These are phyloP conservation scores for Aplysia californica DNA, from an alignment of 1,140 invertebrate genomes.

Conservation along the genomic window DNA sequence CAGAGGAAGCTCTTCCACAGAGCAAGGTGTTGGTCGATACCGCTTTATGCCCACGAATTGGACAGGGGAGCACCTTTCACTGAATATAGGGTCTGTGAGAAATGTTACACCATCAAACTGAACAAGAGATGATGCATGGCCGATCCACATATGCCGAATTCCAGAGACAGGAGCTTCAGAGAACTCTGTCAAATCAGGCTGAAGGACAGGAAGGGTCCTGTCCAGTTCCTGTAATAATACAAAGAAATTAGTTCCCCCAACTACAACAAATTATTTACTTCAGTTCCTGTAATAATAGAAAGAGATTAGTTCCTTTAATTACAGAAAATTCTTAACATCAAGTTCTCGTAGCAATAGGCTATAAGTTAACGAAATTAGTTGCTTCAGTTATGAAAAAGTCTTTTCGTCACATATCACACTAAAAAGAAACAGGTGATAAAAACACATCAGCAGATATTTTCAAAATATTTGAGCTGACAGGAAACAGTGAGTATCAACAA, in stretches of 20 bases:
- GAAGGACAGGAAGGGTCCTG: neutral
- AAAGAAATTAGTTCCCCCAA: neutral
- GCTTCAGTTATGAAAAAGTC: neutral
- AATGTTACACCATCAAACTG: constrained; percentile 67
- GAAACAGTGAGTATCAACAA: too few species aligned
- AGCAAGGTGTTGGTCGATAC: constrained; percentile 67
- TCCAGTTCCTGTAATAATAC: neutral
- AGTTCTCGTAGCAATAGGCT: neutral
- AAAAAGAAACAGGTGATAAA: too few species aligned
- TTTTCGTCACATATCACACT: too few species aligned
- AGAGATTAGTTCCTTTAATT: neutral
- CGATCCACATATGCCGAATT: constrained; percentile 64
- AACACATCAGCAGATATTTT: too few species aligned
- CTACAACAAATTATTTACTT: neutral
- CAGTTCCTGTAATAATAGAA: neutral
- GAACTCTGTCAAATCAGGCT: constrained; percentile 26
- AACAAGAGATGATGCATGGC: constrained; percentile 67
- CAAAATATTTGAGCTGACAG: too few species aligned
- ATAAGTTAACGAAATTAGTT: neutral
- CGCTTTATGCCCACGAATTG: constrained; percentile 61
- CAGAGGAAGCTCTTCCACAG: constrained; percentile 66
- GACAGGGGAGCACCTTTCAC: constrained; percentile 34
- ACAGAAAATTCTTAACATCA: neutral
- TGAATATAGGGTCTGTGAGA: constrained; percentile 68
- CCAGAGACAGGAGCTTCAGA: constrained; percentile 14